Evolutionary conservation across 2,888 invertebrate genomes (phyloP), one percentile per base, ranked within the genome.

Genomic region (Aradus depressus): DNA sequence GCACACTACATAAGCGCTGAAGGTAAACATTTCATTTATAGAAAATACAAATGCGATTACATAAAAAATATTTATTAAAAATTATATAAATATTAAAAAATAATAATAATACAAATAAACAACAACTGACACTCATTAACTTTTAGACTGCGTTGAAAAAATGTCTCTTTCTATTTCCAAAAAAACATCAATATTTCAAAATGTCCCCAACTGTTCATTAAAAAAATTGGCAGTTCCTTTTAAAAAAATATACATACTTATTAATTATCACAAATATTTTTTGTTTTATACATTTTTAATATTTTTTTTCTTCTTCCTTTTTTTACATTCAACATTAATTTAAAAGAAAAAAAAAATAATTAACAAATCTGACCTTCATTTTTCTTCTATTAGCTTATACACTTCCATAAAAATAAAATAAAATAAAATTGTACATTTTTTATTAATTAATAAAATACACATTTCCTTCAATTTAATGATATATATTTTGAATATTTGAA

Each of bases 211-310:
- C 21, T 38, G 12, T 22, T 21, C 22, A 4, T 16, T 44, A 37
- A 45, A 14, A 45, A 45, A 32, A 31, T 45, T 45, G 45, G 45
- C 45, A 23, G 31, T 45, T 34, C 35, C 45, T 45, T 45, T 37
- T 41, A 45, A 45, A 45, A n/a, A 45, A 45, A 45, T 42, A 42
- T 39, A 32, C 34, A 44, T 45, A 45, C 14, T 37, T n/a, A n/a
- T n/a, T n/a, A n/a, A n/a, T n/a, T 45, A 45, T 45, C 45, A 45
- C 45, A 45, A 37, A 34, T n/a, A 45, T 35, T 45, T 45, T 45
- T 28, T 18, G 41, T 41, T 41, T 25, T 41, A 25, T 21, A 41
- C n/a, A n/a, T n/a, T n/a, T n/a, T n/a, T n/a, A n/a, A n/a, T n/a
- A n/a, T n/a, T n/a, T n/a, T n/a, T n/a, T n/a, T n/a, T n/a, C n/a